Evolutionary conservation across 2,888 invertebrate species (phyloP), one percentile per base, ranked within the genome.

Genomic region (Hartigia nigra): DNA sequence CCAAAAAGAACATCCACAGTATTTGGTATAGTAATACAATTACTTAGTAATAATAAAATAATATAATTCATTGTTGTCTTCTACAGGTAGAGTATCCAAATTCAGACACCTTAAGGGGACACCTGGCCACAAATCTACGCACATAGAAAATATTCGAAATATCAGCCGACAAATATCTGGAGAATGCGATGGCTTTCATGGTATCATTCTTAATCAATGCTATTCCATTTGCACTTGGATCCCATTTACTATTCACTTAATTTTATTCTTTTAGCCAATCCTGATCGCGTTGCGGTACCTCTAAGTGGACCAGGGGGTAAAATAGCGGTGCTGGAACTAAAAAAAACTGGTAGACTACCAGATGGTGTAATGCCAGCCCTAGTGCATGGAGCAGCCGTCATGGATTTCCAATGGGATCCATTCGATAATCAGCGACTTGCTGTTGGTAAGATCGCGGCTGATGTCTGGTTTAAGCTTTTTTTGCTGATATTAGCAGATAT

Each of bases 371-470:
- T 95, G 86, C 96, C 97, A 69, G 96, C 97, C n/a, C 92, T 99
- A 86, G 96, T 98, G 80, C 98, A 98, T 92, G 96, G 97, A 77
- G 96, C 95, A 85, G 96, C 95, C 86, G 95, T 98, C 69, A 96
- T 97, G 94, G 99, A 99, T 92, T 97, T 98, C 92, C 95, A 95
- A 79, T 99, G 97, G 97, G 98, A 98, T 93, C 98, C 98, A 1
- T 98, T 98, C 92, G 94, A 97, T 91, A 93, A 95, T 84, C 93
- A 93, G 77, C 93, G 96, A 77, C 93, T 99, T 81, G 95, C 97
- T 72, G 97, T 97, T 72, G 95, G 95, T 93, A 87, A 87, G 89
- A 82, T 31, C 55, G 23, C 23, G 9, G 23, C 55, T 55, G 9
- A 23, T 55, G 9, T 23, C 2, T 5, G 23, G 1, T 55, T 55